phyloP scores from a whole-genome alignment of 2,113 vertebrate genomes.

The Zosterops japonicus region DNA sequence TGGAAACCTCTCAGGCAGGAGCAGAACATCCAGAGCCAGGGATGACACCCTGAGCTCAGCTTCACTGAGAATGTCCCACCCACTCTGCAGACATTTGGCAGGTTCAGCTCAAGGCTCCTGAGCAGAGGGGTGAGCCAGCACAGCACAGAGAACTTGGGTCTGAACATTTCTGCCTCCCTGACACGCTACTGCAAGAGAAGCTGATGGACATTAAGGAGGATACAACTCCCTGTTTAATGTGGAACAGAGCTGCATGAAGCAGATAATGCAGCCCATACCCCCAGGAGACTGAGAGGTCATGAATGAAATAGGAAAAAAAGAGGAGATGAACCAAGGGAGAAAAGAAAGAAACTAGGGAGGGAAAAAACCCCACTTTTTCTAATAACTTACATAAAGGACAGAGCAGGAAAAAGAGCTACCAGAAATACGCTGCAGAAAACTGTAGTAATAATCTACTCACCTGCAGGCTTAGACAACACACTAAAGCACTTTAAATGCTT shows the following conservation, averaged over 20 bases:
- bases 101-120: not conserved
- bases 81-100: not conserved
- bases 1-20: not conserved
- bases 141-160: not conserved
- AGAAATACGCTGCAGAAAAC: not conserved
- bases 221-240: not conserved
- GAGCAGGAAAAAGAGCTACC: not conserved
- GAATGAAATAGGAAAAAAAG: not conserved
- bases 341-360: not conserved
- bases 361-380: accelerated
- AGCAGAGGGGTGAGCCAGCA: not conserved
- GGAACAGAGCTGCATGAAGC: not conserved
- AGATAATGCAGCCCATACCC: accelerated
- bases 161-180: not conserved
- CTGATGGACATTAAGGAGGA: not conserved
- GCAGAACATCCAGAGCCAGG: not conserved
- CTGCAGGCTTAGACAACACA: not conserved
- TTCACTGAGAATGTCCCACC: not conserved
- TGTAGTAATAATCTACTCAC: not conserved
- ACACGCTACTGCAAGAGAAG: not conserved
- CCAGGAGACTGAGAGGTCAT: not conserved
- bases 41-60: not conserved
- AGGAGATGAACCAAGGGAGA: not conserved
- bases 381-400: not conserved
- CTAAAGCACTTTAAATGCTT: not conserved